A percentile compares a stretch with the other conserved stretches of the same genome.
Evolutionary conservation across 2,113 vertebrate species (phyloP).

Genomic region (Ondatra zibethicus): DNA sequence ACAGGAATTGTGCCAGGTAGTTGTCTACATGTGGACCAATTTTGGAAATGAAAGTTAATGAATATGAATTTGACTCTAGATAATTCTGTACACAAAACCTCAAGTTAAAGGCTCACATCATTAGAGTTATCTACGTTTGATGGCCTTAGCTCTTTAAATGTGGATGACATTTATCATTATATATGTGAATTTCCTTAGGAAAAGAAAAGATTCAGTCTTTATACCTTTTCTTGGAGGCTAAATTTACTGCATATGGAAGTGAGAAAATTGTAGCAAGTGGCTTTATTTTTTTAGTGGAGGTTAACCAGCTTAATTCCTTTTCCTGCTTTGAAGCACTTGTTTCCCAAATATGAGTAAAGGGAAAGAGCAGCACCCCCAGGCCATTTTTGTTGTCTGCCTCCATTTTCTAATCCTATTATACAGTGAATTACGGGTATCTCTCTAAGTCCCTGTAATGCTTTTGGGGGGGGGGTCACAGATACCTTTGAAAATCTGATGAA

Average conservation of each 20-base stretch:
- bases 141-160: slow-evolving; percentile 67
- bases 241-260: slow-evolving; percentile 65
- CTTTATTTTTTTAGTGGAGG: slow-evolving; percentile 72
- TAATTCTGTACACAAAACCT: slow-evolving; percentile 66
- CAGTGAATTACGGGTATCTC: slow-evolving; percentile 79
- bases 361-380: slow-evolving; percentile 39
- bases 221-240: slow-evolving; percentile 67
- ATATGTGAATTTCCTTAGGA: slow-evolving; percentile 70
- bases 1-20: slow-evolving; percentile 63
- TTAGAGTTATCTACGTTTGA: slow-evolving; percentile 71
- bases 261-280: slow-evolving; percentile 63
- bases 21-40: slow-evolving; percentile 69
- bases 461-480: slow-evolving; percentile 52
- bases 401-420: slow-evolving; percentile 64
- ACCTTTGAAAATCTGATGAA: slow-evolving; percentile 73
- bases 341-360: slow-evolving; percentile 73
- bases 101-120: slow-evolving; percentile 64
- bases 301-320: slow-evolving; percentile 75
- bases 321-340: slow-evolving; percentile 70
- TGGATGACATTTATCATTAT: slow-evolving; percentile 70
- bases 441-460: slow-evolving; percentile 69
- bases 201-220: slow-evolving; percentile 67
- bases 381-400: slow-evolving; percentile 68
- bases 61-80: slow-evolving; percentile 67
- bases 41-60: slow-evolving; percentile 67